A percentile compares a stretch with the other conserved stretches of the same genome.
phyloP scores from a whole-genome alignment of 1,140 invertebrate genomes.

The Eumaeus atala region DNA sequence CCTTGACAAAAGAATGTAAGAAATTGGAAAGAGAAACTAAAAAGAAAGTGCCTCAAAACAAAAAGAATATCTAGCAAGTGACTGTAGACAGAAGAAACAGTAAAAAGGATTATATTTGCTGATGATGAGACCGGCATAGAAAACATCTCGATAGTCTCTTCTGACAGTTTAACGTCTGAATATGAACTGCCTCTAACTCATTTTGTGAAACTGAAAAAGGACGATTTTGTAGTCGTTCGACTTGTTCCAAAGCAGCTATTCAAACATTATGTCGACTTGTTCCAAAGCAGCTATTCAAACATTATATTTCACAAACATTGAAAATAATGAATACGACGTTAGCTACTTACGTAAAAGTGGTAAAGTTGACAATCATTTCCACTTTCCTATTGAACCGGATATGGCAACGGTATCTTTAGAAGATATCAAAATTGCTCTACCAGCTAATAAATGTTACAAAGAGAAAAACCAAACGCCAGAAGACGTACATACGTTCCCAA shows the following conservation, averaged over 20 bases:
- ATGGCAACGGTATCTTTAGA: slow-evolving; percentile 12
- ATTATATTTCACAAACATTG: slow-evolving; percentile 17
- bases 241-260: slow-evolving; percentile 15
- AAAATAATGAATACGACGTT: slow-evolving; percentile 20
- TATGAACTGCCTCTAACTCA: slow-evolving; percentile 9
- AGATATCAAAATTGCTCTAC: slow-evolving; percentile 18
- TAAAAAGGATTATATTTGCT: slow-evolving; percentile 16
- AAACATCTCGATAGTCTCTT: slow-evolving; percentile 11
- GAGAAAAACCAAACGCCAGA: slow-evolving; percentile 3
- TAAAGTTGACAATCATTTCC: slow-evolving; percentile 21
- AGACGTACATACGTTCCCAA: too few species aligned
- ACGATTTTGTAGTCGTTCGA: slow-evolving; percentile 18
- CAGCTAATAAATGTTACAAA: background rate
- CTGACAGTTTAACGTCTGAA: slow-evolving; percentile 15
- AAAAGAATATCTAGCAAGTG: slow-evolving; percentile 8
- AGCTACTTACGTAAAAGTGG: slow-evolving; percentile 18
- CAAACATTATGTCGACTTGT: slow-evolving; percentile 16
- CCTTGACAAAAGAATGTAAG: too few species aligned
- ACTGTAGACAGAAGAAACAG: slow-evolving; percentile 13
- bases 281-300: slow-evolving; percentile 14
- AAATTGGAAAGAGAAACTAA: too few species aligned
- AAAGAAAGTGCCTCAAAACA: too few species aligned
- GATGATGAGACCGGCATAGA: slow-evolving; percentile 18
- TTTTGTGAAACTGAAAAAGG: slow-evolving; percentile 5
- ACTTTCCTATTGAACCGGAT: slow-evolving; percentile 24